phyloP scores from a whole-genome alignment of 2,888 invertebrate genomes.

The Callyntrura guangdongensis region DNA sequence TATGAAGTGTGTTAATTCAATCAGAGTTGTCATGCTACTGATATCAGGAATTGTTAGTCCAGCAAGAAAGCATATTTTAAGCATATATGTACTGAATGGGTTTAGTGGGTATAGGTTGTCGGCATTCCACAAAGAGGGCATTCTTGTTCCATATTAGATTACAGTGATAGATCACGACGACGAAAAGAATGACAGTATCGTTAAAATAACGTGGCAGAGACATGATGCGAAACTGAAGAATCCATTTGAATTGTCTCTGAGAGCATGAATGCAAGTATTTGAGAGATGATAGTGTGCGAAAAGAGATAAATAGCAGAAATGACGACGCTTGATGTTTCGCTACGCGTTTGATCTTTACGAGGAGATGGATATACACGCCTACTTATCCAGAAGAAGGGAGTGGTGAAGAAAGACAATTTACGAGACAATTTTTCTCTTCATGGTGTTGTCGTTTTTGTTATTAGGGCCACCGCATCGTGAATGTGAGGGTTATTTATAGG shows the following conservation, averaged over 20 bases:
- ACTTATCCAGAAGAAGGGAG: too few species aligned
- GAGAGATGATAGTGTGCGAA: constrained; percentile 25
- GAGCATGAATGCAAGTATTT: constrained; percentile 4
- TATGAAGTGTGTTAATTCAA: too few species aligned
- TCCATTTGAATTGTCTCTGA: constrained; percentile 12
- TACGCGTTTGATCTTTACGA: constrained; percentile 34
- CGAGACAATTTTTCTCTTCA: not conserved
- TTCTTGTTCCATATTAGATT: constrained; percentile 62
- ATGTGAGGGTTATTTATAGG: too few species aligned
- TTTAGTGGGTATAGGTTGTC: not conserved
- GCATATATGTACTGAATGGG: too few species aligned
- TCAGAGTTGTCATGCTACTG: too few species aligned
- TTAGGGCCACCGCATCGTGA: not conserved
- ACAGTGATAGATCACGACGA: constrained; percentile 67
- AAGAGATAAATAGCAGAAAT: constrained; percentile 42
- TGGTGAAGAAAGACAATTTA: too few species aligned
- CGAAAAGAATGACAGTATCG: constrained; percentile 46
- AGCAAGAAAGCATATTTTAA: too few species aligned
- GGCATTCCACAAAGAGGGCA: constrained; percentile 50
- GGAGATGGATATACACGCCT: not conserved
- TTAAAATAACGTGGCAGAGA: constrained; percentile 43
- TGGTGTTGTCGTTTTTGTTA: not conserved
- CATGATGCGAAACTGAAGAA: constrained; percentile 4
- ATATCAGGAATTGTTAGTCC: too few species aligned
- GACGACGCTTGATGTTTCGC: constrained; percentile 29